A percentile compares a stretch with the other conserved stretches of the same genome.
Evolutionary conservation across 2,113 vertebrate species (phyloP).

Genomic region (Chiloscyllium plagiosum): DNA sequence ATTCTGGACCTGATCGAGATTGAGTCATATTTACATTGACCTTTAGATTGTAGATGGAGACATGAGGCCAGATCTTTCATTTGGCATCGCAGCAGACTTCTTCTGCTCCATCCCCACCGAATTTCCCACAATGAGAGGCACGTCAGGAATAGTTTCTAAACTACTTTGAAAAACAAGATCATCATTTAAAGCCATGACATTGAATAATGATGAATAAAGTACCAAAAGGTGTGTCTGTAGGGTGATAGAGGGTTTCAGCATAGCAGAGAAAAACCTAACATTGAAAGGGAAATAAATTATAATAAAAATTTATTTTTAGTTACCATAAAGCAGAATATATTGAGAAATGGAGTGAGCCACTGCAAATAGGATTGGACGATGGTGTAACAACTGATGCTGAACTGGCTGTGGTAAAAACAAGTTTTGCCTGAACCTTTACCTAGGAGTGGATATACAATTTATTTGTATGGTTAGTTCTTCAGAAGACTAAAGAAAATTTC

Average conservation of each 20-base stretch:
- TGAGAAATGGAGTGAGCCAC: not conserved
- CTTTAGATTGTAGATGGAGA: too few species aligned
- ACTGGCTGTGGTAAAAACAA: not conserved
- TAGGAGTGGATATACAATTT: not conserved
- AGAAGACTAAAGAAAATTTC: not conserved
- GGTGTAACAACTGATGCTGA: not conserved
- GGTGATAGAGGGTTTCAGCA: not conserved
- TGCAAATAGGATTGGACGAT: not conserved
- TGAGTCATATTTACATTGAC: too few species aligned
- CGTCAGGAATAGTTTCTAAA: not conserved
- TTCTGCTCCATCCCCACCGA: not conserved
- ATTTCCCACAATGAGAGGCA: too few species aligned
- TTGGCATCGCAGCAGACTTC: too few species aligned
- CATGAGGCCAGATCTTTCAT: too few species aligned
- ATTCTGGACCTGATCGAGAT: too few species aligned
- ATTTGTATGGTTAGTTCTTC: not conserved
- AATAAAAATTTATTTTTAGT: not conserved
- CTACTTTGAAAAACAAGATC: not conserved
- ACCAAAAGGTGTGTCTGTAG: not conserved
- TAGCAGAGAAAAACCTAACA: not conserved
- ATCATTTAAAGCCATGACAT: not conserved
- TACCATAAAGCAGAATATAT: not conserved
- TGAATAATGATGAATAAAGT: not conserved
- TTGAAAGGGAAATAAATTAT: not conserved
- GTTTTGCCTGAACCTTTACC: not conserved